Evolutionary conservation across 2,888 invertebrate species (phyloP).

Genomic region (Phorcus lineatus): DNA sequence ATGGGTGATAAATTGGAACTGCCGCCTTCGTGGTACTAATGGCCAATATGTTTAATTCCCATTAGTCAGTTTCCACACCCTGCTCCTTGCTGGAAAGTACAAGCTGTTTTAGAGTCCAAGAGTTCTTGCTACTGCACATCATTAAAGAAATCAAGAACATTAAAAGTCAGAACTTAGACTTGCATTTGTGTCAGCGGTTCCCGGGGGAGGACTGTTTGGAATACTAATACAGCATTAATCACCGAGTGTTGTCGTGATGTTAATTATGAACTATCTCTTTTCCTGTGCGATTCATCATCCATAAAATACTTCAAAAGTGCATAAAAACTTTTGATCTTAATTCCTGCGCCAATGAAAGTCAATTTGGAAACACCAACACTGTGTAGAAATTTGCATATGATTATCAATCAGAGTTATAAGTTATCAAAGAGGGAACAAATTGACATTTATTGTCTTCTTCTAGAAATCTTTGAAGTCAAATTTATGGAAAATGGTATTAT

Average conservation of each 20-base stretch:
- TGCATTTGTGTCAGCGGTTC: neutral
- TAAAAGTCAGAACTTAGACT: neutral
- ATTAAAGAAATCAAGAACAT: neutral
- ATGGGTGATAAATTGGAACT: too few relatives aligned
- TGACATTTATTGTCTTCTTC: neutral
- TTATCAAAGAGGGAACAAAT: neutral
- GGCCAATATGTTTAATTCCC: too few relatives aligned
- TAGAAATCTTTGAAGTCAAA: neutral
- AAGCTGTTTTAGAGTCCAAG: too few relatives aligned
- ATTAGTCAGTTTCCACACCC: too few relatives aligned
- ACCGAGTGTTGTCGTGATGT: neutral
- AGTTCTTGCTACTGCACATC: too few relatives aligned
- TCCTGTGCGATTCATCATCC: neutral
- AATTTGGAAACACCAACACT: neutral
- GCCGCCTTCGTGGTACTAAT: too few relatives aligned
- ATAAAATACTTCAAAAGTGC: slow-evolving; percentile 1
- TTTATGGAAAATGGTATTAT: neutral
- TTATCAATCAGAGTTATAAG: neutral
- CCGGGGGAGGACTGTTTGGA: neutral
- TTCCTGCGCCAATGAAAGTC: neutral
- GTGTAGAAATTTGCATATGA: neutral
- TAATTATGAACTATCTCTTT: slow-evolving; percentile 8
- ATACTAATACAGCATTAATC: slow-evolving; percentile 1
- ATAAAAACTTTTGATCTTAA: slow-evolving; percentile 5
- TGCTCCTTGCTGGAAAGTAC: too few relatives aligned